A percentile compares a stretch with the other conserved stretches of the same genome.
Conservation (phyloP, 2,888 invertebrate genomes). For the Mythimna ferrago region DNA sequence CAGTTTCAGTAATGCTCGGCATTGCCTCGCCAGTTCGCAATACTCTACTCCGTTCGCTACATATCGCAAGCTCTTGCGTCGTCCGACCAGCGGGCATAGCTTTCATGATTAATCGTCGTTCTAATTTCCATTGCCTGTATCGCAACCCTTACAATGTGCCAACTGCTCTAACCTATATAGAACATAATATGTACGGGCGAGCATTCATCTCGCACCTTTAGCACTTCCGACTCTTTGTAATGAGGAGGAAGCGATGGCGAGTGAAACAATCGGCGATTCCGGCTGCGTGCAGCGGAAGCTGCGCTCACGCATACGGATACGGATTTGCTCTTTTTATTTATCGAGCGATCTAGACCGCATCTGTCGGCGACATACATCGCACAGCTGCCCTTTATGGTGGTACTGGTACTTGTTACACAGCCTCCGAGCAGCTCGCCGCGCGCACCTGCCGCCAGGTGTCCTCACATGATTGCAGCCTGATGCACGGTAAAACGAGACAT, state of each 20-base stretch:
- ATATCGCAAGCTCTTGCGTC: slow-evolving; percentile 89
- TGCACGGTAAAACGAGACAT: slow-evolving; percentile 62
- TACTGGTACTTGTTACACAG: slow-evolving; percentile 71
- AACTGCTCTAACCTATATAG: slow-evolving; percentile 56
- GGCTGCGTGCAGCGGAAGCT: slow-evolving; percentile 86
- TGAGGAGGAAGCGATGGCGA: slow-evolving; percentile 86
- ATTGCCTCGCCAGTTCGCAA: slow-evolving; percentile 82
- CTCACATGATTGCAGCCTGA: slow-evolving; percentile 54
- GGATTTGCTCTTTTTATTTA: slow-evolving; percentile 87
- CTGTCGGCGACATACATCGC: slow-evolving; percentile 84
- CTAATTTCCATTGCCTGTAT: slow-evolving; percentile 72
- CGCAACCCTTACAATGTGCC: slow-evolving; percentile 68
- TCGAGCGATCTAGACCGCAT: slow-evolving; percentile 88
- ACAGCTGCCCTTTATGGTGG: slow-evolving; percentile 86
- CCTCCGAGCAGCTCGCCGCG: slow-evolving; percentile 73
- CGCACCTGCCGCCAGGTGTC: slow-evolving; percentile 89
- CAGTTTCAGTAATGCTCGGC: slow-evolving; percentile 82
- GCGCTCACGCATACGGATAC: slow-evolving; percentile 84
- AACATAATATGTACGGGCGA: slow-evolving; percentile 32
- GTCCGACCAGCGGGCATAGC: slow-evolving; percentile 75
- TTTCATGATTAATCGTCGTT: slow-evolving; percentile 83
- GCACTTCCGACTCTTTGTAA: slow-evolving; percentile 85
- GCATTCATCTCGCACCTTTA: slow-evolving; percentile 78
- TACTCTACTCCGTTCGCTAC: slow-evolving; percentile 81
- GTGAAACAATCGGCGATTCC: slow-evolving; percentile 87